Evolutionary conservation across 2,888 invertebrate genomes (phyloP), one percentile per base, ranked within the genome.

Genomic region (Tuta absoluta): DNA sequence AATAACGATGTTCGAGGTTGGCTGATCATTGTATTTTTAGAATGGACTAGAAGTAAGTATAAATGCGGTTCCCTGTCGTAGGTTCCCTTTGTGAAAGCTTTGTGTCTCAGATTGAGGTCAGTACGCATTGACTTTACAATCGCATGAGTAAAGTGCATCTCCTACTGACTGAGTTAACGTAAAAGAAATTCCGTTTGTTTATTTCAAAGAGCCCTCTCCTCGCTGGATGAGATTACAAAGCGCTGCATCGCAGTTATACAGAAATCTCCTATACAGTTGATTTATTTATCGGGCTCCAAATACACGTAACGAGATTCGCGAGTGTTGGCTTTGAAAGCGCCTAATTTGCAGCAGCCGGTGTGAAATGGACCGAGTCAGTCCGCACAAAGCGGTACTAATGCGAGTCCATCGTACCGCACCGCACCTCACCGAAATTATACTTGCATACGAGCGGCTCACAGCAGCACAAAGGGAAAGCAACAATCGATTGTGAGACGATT

Each of bases 281-380:
- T 61, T 49, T 61, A 61, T 61, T 48, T 49, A 61, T 61, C 49
- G 61, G 24, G 45, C 23, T 60, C 23, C 63, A 58, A 58, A 58
- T 48, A 63, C 24, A 23, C 64, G 65, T 62, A 65, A 57, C 65
- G 65, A 38, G 62, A 59, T 65, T 65, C 38, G 48, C 53, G 51
- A 53, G 49, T 41, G 51, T 56, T 63, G 60, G 65, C 63, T 63
- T 65, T 56, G n/a, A 56, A 53, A 33, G 56, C 33, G 17, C 81
- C 84, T 86, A 87, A 88, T 88, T 87, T 84, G 78, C 78, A 77
- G 8, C 61, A 79, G 81, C 76, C 80, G 72, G 80, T 78, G 86
- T 89, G 86, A 86, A 89, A 88, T 87, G 86, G 85, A 86, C 81
- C 87, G 86, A 83, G 81, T 86, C 85, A 81, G 84, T 33, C 33